phyloP scores from a whole-genome alignment of 2,797 vertebrate species.

The Epinephelus malabaricus region DNA sequence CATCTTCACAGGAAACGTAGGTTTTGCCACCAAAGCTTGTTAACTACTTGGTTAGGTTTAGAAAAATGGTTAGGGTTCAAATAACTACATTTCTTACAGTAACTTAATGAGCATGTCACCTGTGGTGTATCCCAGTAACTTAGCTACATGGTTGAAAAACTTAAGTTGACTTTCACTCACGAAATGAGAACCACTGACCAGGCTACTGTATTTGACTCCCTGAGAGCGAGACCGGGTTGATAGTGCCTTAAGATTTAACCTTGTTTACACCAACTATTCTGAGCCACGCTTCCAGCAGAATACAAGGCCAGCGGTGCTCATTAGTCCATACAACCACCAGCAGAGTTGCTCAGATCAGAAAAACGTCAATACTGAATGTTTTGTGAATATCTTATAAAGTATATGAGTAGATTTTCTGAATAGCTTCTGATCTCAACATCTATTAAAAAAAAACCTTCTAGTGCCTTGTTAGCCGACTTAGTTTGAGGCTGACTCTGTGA shows the following conservation, averaged over 20 bases:
- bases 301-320: constrained; percentile 7
- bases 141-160: too few species aligned
- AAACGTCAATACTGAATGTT: constrained; percentile 24
- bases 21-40: too few species aligned
- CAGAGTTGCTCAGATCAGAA: constrained; percentile 24
- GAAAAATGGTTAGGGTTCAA: too few species aligned
- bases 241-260: neutral
- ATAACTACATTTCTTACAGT: too few species aligned
- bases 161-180: too few species aligned
- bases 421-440: constrained; percentile 13
- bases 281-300: constrained; percentile 13
- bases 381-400: constrained; percentile 19
- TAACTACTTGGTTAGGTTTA: too few species aligned
- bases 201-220: too few species aligned
- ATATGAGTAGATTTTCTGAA: constrained; percentile 22
- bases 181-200: too few species aligned
- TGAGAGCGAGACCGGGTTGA: too few species aligned
- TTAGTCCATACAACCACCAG: constrained; percentile 16
- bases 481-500: constrained; percentile 4
- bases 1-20: too few species aligned
- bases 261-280: constrained; percentile 6
- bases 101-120: too few species aligned
- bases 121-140: too few species aligned
- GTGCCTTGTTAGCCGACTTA: constrained; percentile 1
- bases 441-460: neutral